Evolutionary conservation across 2,888 invertebrate species (phyloP).

Genomic region (Lydus trimaculatus): DNA sequence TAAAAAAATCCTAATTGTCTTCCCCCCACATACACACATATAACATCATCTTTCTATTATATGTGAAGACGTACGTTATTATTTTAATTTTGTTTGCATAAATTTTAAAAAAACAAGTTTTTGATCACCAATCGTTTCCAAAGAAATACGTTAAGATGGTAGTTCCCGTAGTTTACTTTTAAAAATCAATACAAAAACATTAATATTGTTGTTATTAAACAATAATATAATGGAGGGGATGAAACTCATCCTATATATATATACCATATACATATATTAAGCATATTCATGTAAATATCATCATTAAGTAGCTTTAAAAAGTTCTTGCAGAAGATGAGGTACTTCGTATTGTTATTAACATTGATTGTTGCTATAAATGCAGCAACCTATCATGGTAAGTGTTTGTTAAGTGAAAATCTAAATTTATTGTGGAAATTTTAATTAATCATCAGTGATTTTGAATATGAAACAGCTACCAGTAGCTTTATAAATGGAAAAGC

Average conservation of each 20-base stretch:
- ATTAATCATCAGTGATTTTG: not conserved
- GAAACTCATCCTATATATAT: no score
- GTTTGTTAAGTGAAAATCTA: not conserved
- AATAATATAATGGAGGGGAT: conserved; percentile 21
- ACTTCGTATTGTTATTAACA: conserved; percentile 13
- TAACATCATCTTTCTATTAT: conserved; percentile 10
- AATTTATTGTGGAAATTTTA: not conserved
- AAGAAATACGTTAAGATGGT: conserved; percentile 18
- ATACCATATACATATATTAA: no score
- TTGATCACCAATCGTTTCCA: conserved; percentile 14
- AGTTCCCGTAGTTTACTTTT: conserved; percentile 22
- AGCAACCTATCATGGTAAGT: conserved; percentile 25
- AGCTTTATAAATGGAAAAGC: not conserved
- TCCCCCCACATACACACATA: not conserved
- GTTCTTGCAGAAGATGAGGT: conserved; percentile 23
- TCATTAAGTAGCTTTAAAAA: conserved; percentile 15
- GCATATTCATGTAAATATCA: conserved; percentile 20
- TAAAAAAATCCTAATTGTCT: conserved; percentile 8
- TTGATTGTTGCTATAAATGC: conserved; percentile 18
- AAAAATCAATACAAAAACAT: conserved; percentile 4
- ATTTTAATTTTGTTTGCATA: conserved; percentile 24
- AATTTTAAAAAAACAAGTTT: conserved; percentile 24
- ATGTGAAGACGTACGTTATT: conserved; percentile 15
- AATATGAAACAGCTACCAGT: not conserved
- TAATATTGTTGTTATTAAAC: not conserved